Conservation (phyloP, 2,113 vertebrate genomes). For the Dunckerocampus dactyliophorus region DNA sequence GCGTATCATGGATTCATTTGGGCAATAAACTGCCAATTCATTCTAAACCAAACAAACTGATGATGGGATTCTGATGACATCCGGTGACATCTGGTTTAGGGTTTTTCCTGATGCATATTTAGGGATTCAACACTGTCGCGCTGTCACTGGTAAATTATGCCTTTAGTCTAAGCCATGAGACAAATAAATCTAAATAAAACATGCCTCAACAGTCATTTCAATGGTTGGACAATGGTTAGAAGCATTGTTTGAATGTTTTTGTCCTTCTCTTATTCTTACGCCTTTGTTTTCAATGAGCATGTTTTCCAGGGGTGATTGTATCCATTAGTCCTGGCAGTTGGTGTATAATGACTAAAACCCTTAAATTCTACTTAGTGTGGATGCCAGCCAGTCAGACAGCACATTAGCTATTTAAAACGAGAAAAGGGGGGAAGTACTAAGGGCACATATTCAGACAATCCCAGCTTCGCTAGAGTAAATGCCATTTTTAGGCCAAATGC, state of each 20-base stretch:
- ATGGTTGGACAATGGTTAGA: background rate
- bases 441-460: constrained; percentile 21
- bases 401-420: constrained; percentile 1
- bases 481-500: constrained; percentile 19
- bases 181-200: background rate
- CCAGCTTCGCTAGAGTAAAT: constrained; percentile 3
- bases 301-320: constrained; percentile 1
- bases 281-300: background rate
- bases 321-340: constrained; percentile 10
- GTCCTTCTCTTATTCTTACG: background rate
- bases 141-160: background rate
- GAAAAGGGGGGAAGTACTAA: constrained; percentile 14
- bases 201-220: background rate
- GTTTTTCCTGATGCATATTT: background rate
- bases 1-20: background rate
- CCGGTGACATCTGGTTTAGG: background rate
- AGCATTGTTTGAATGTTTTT: background rate
- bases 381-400: constrained; percentile 7
- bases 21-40: background rate
- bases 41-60: background rate
- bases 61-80: background rate
- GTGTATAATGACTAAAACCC: constrained; percentile 2
- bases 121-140: background rate
- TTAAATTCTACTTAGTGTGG: background rate
- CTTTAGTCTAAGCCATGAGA: background rate